Conservation (phyloP, 2,888 invertebrate species). For the Hoplodrina blanda region DNA sequence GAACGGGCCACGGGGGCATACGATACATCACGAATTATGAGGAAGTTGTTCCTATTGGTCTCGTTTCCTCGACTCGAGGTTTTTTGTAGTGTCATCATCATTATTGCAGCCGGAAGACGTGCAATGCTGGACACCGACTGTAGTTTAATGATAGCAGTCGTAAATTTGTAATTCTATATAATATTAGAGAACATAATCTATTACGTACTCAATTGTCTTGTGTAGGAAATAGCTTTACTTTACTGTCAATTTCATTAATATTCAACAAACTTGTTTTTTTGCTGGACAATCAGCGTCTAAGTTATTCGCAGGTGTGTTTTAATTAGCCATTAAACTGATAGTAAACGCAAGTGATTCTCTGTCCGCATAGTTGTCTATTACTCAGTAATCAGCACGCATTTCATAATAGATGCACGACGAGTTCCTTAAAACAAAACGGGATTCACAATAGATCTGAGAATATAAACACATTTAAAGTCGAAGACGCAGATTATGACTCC, state of each 20-base stretch:
- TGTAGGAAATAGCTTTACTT: conserved; percentile 11
- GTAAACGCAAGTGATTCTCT: conserved; percentile 30
- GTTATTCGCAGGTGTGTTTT: conserved; percentile 48
- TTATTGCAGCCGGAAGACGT: conserved; percentile 39
- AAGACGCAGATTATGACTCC: background rate
- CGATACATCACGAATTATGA: conserved; percentile 66
- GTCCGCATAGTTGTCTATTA: conserved; percentile 1
- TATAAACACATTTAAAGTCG: background rate
- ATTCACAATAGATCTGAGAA: background rate
- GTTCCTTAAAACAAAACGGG: conserved; percentile 34
- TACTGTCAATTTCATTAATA: conserved; percentile 15
- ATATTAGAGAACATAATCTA: conserved; percentile 11
- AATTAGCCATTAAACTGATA: conserved; percentile 29
- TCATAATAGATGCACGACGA: conserved; percentile 34
- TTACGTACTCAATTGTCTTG: conserved; percentile 15
- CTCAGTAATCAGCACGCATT: conserved; percentile 38
- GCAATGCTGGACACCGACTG: background rate
- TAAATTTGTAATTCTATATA: conserved; percentile 9
- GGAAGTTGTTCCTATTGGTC: conserved; percentile 65
- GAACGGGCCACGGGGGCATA: conserved; percentile 76
- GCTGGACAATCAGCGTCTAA: conserved; percentile 7
- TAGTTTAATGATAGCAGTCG: background rate
- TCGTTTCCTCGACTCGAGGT: conserved; percentile 41
- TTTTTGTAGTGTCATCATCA: conserved; percentile 48
- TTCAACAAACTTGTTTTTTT: conserved; percentile 26